Evolutionary conservation across 2,888 invertebrate genomes (phyloP), one percentile per base, ranked within the genome.

Genomic region (Microctonus aethiopoides): DNA sequence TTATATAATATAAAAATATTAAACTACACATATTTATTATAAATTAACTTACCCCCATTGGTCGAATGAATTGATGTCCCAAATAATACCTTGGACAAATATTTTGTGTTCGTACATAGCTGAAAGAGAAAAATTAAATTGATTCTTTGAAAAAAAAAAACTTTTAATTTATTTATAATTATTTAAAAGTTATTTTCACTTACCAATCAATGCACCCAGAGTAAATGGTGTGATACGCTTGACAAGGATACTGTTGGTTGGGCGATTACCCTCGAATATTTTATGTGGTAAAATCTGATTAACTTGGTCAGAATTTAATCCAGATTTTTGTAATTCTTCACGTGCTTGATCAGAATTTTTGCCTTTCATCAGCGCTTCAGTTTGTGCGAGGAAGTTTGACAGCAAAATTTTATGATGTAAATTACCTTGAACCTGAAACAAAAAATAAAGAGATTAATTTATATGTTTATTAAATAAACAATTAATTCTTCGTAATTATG

Each of bases 31-130:
- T 41, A 57, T 60, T 7, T 1, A 65, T 32, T 22, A 16, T 26
- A 10, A 24, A 16, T 11, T 59, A 29, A 87, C 90, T 87, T 85
- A 92, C 93, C 99, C 99, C 98, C 99, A 99, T 84, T 99, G 99
- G 89, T 99, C 99, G 87, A 94, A 99, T 0, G 99, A 99, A 87
- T 99, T 99, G 84, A 99, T 98, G 87, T 99, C 96, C 99, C 99
- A 99, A 81, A 99, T 95, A 59, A 97, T 92, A 54, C 99, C 99
- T 87, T 99, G 99, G 0, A 95, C 94, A 89, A 99, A 99, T 80
- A 99, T 99, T 88, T 99, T 99, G 87, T 98, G 98, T 86, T 99
- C 99, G 87, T 99, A 99, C 89, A 96, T 91, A 0, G 97, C 99
- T 96, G 88, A 59, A 88, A n/a, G n/a, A n/a, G n/a, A 88, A 74